Evolutionary conservation across 2,113 vertebrate genomes (phyloP).

Genomic region (Fulica atra): DNA sequence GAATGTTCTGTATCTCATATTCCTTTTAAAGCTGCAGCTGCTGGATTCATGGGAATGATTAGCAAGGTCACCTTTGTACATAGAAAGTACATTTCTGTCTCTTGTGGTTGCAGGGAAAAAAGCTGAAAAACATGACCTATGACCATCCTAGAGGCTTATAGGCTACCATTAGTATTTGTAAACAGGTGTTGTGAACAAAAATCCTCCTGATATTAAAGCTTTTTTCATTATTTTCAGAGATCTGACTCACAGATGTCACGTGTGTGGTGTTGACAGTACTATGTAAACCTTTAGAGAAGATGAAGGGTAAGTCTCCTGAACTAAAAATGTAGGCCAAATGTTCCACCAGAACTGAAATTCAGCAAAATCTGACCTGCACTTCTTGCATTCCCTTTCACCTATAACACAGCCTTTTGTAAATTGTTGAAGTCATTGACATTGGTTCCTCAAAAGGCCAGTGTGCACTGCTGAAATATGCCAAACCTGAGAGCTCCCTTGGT

Average conservation of each 20-base stretch:
- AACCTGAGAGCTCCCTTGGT: background rate
- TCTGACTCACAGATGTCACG: background rate
- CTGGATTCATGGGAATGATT: background rate
- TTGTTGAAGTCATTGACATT: background rate
- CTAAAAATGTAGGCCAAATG: background rate
- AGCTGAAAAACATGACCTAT: background rate
- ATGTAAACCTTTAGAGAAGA: background rate
- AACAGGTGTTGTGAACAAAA: conserved; percentile 8
- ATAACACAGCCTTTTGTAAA: background rate
- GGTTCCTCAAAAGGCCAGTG: background rate
- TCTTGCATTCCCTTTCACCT: background rate
- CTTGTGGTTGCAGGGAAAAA: background rate
- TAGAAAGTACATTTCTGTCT: background rate
- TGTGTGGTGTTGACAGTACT: background rate
- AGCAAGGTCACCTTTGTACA: background rate
- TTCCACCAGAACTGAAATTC: background rate
- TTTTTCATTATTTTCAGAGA: background rate
- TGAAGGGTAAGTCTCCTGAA: background rate
- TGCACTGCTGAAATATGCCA: background rate
- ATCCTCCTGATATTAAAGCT: background rate
- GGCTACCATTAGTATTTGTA: conserved; percentile 1
- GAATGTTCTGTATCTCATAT: background rate
- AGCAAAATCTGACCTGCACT: background rate
- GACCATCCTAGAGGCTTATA: background rate
- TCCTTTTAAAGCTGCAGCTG: background rate